These are phyloP conservation scores for Hedya salicella DNA, from an alignment of 2,888 invertebrate species.

Conservation along the genomic window DNA sequence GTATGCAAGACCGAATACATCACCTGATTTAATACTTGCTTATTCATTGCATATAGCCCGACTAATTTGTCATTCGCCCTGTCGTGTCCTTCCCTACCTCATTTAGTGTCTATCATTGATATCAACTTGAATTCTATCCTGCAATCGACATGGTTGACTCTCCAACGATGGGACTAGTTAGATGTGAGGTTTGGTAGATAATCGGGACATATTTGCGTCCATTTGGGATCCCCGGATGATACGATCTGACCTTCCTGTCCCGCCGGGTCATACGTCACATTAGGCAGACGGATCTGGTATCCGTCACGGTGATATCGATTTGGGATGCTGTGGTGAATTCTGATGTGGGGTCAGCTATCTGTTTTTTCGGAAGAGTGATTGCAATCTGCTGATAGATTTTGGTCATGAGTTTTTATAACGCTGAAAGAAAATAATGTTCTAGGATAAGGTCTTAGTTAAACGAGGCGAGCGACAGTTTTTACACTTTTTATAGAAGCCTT, in stretches of 20 bases:
- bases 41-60: constrained; percentile 35
- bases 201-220: constrained; percentile 31
- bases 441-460: no score
- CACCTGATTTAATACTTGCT: constrained; percentile 34
- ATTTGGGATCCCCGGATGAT: constrained; percentile 36
- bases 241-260: constrained; percentile 37
- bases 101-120: no score
- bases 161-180: background rate
- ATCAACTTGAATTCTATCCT: background rate
- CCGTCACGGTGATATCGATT: constrained; percentile 37
- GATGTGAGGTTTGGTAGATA: constrained; percentile 5
- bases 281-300: constrained; percentile 37
- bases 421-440: no score
- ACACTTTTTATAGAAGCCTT: no score
- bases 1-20: constrained; percentile 14
- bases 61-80: constrained; percentile 40
- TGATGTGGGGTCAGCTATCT: constrained; percentile 11
- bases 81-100: background rate
- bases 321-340: constrained; percentile 9
- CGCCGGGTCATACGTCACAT: constrained; percentile 36
- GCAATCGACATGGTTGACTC: background rate
- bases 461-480: no score
- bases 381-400: constrained; percentile 3
- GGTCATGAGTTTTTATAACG: no score
- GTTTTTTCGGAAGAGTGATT: background rate